Percentiles rank a stretch among this genome's conserved stretches.
These are phyloP conservation scores for Aptenodytes forsteri DNA, from an alignment of 2,113 vertebrate genomes.

Conservation along the genomic window DNA sequence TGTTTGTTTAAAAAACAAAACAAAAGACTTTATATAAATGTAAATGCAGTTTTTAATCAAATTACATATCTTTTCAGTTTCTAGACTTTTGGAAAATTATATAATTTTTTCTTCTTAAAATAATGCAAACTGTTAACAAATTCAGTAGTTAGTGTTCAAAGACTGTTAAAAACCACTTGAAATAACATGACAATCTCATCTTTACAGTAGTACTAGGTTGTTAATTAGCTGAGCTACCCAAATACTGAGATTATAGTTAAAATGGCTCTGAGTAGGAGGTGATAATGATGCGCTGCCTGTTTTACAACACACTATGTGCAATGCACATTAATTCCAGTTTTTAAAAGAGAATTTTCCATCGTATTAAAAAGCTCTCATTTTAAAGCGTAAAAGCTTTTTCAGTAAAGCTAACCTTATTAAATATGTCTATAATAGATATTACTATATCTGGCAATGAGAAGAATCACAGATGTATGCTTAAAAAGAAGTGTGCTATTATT, in stretches of 20 bases:
- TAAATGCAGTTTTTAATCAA: not conserved
- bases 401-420: constrained; percentile 48
- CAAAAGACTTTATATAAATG: not conserved
- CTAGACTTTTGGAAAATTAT: constrained; percentile 24
- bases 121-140: constrained; percentile 52
- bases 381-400: not conserved
- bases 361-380: constrained; percentile 34
- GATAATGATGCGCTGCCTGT: constrained; percentile 51
- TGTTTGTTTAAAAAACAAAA: not conserved
- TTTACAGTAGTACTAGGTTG: constrained; percentile 58
- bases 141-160: constrained; percentile 45
- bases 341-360: constrained; percentile 34
- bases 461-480: not conserved
- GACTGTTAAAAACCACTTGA: constrained; percentile 65
- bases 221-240: constrained; percentile 74
- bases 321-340: constrained; percentile 17
- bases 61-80: not conserved
- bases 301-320: constrained; percentile 49
- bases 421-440: not conserved
- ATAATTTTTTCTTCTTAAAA: constrained; percentile 38
- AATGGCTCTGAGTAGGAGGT: constrained; percentile 65
- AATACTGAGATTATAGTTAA: constrained; percentile 68
- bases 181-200: constrained; percentile 65
- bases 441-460: not conserved
- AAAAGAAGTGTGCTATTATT: not conserved